A percentile compares a stretch with the other conserved stretches of the same genome.
phyloP scores from a whole-genome alignment of 2,113 vertebrate genomes.

The Megalops atlanticus region DNA sequence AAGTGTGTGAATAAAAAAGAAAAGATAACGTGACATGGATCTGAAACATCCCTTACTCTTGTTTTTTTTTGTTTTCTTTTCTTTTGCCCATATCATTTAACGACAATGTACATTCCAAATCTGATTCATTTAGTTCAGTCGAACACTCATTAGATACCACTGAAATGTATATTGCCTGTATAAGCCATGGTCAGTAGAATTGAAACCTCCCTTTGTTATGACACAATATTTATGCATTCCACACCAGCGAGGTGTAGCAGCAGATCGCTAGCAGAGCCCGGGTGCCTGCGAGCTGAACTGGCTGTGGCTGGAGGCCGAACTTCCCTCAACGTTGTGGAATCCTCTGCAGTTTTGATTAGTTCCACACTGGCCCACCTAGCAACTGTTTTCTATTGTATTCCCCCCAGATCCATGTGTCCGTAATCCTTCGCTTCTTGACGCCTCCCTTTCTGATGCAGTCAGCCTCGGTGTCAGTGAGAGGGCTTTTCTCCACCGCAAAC shows the following conservation, averaged over 20 bases:
- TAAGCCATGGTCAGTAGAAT: not conserved
- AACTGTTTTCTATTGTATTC: conserved; percentile 7
- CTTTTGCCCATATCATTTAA: not conserved
- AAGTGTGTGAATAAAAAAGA: not conserved
- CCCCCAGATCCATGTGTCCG: not conserved
- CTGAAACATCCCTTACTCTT: not conserved
- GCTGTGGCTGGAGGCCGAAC: not conserved
- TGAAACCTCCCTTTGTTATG: not conserved
- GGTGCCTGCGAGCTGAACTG: not conserved
- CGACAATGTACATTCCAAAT: not conserved
- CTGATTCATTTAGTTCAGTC: not conserved
- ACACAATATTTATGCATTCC: no score
- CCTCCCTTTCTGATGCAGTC: not conserved
- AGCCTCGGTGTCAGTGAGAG: not conserved
- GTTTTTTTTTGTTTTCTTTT: not conserved
- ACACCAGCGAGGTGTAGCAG: not conserved
- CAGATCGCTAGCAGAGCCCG: not conserved
- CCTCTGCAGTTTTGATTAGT: conserved; percentile 14
- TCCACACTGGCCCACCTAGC: conserved; percentile 8
- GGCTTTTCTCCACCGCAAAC: not conserved
- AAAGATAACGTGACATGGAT: not conserved
- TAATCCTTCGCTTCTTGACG: not conserved
- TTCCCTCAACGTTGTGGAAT: conserved; percentile 12
- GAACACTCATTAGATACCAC: not conserved
- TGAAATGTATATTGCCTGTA: not conserved